A percentile compares a stretch with the other conserved stretches of the same genome.
Evolutionary conservation across 2,113 vertebrate species (phyloP).

Genomic region (Melanocharis versteri): DNA sequence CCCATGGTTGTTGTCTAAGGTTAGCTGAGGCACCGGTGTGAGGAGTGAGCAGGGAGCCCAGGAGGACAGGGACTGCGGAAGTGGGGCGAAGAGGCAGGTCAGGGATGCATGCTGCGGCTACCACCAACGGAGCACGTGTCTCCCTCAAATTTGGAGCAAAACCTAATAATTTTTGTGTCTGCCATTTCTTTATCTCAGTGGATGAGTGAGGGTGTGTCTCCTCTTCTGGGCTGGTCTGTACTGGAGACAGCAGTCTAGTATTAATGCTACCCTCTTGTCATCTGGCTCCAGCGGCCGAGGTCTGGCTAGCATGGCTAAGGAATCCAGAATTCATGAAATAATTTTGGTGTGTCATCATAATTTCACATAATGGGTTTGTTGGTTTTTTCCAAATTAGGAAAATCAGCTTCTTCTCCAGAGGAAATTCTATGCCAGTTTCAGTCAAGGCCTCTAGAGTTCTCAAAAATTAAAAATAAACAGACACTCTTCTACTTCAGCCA

Average conservation of each 20-base stretch:
- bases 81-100: not conserved
- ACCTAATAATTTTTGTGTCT: not conserved
- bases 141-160: not conserved
- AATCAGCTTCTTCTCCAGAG: not conserved
- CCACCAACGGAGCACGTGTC: rapidly evolving
- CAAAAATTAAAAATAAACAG: not conserved
- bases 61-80: not conserved
- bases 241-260: not conserved
- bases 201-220: not conserved
- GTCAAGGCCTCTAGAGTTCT: not conserved
- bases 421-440: not conserved
- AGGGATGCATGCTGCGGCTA: not conserved
- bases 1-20: not conserved
- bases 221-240: not conserved
- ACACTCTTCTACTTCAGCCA: not conserved
- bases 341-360: not conserved
- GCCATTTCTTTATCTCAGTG: not conserved
- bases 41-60: not conserved
- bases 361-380: not conserved
- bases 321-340: not conserved
- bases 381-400: not conserved
- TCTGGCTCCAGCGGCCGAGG: rapidly evolving
- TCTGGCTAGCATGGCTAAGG: not conserved
- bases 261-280: rapidly evolving
- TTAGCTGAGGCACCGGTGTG: not conserved